Base-by-base conservation (phyloP, 1,140 invertebrate species). In the Galleria mellonella region DNA sequence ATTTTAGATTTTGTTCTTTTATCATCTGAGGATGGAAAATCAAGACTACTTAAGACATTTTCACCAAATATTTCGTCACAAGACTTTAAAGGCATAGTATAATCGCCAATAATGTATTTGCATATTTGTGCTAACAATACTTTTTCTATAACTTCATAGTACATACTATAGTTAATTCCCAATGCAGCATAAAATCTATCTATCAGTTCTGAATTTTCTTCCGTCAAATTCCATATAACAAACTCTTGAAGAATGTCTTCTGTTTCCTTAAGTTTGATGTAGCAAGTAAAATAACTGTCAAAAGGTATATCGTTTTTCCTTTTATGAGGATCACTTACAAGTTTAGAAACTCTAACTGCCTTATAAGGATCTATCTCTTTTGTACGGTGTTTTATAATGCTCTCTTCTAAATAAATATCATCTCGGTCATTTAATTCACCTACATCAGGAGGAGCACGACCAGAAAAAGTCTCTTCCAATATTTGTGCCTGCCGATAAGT, bases 171-270 rank as follows among this genome's bases (percentile, higher is more conserved):
- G 47, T 87, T 87, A 13, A 89, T 82, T 9, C 87, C 88, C 43
- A 87, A 62, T 11, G 75, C 64, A 4, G 84, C 72, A 51, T 91
- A 91, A 73, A 90, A 90, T 54, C 81, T 70, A 47, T 90, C 88
- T 33, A 90, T 76, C 23, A 84, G 59, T 11, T 87, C 79, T 2
- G 77, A 75, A 47, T 89, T 81, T 10, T 86, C 75, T 31, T 70
- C 65, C 23, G 51, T 86, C 37, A 74, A 62, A 38, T 83, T 74
- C 81, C 69, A 85, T 64, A 78, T 71, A 9, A 77, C 60, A 30
- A 82, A 53, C 47, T 87, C 83, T 53, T 84, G 62, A 1, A 81
- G 47, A 32, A 87, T 82, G 54, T 82, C 59, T 32, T 72, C 72
- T 15, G 73, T 76, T 50, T 87, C 68, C 54, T 77, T 79, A 3